phyloP scores from a whole-genome alignment of 2,888 invertebrate species.

The Hypomecis punctinalis region DNA sequence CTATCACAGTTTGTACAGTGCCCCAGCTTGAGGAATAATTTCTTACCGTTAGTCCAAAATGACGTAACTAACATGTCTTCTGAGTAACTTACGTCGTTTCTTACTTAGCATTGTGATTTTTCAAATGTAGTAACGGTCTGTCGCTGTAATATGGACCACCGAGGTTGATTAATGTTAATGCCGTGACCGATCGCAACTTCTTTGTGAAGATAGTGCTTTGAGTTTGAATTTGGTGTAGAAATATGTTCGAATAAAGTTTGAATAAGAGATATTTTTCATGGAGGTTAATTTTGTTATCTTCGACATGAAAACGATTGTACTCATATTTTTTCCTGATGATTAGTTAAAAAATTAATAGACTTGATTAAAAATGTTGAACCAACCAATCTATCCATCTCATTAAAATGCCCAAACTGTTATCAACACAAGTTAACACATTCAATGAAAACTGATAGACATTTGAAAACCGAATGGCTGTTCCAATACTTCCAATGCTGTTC shows the following conservation, averaged over 20 bases:
- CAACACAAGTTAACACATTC: slow-evolving; percentile 24
- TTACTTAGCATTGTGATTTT: slow-evolving; percentile 37
- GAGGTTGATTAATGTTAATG: slow-evolving; percentile 57
- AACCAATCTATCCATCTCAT: not conserved
- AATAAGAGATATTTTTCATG: not conserved
- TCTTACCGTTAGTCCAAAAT: slow-evolving; percentile 32
- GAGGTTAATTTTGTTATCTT: too few species aligned
- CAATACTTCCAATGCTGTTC: too few species aligned
- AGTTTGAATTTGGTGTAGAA: slow-evolving; percentile 44
- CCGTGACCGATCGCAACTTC: slow-evolving; percentile 58
- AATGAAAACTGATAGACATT: slow-evolving; percentile 53
- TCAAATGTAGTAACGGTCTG: slow-evolving; percentile 66
- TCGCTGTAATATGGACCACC: slow-evolving; percentile 64
- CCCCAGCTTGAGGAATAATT: slow-evolving; percentile 51
- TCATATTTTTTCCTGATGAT: too few species aligned
- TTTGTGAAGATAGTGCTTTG: slow-evolving; percentile 55
- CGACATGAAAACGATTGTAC: too few species aligned
- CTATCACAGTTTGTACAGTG: slow-evolving; percentile 22
- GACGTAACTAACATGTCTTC: slow-evolving; percentile 21
- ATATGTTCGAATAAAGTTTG: slow-evolving; percentile 13
- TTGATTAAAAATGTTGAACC: slow-evolving; percentile 6
- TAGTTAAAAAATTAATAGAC: slow-evolving; percentile 3
- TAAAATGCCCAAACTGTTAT: slow-evolving; percentile 6
- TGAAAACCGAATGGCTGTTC: slow-evolving; percentile 58
- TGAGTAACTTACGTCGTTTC: slow-evolving; percentile 16